These are phyloP conservation scores for Ylistrum balloti DNA, from an alignment of 1,140 invertebrate species.

Conservation along the genomic window DNA sequence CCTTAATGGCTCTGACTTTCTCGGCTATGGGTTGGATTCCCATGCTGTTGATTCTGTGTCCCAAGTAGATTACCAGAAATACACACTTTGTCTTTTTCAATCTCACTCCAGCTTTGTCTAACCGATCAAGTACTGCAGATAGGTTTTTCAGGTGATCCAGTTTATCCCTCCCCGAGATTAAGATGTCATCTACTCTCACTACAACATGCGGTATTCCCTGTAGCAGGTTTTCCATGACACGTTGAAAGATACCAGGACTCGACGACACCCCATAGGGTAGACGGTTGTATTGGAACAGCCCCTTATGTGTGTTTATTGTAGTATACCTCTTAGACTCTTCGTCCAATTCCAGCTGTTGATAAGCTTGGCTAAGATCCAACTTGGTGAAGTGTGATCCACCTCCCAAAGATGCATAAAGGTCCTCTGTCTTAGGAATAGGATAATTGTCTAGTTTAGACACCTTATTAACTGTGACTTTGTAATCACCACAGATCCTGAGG, in stretches of 20 bases:
- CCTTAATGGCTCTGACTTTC: conserved; percentile 60
- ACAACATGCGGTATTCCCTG: conserved; percentile 56
- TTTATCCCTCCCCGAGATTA: conserved; percentile 57
- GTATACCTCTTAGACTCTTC: conserved; percentile 66
- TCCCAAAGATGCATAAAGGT: conserved; percentile 70
- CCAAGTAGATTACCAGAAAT: conserved; percentile 77
- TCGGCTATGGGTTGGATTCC: conserved; percentile 66
- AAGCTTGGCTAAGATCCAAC: conserved; percentile 73
- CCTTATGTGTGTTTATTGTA: conserved; percentile 71
- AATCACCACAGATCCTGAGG: conserved; percentile 80
- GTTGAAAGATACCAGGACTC: conserved; percentile 83
- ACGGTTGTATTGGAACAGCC: conserved; percentile 54
- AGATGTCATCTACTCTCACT: too few relatives aligned
- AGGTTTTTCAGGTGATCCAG: conserved; percentile 61
- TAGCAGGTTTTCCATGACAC: conserved; percentile 81
- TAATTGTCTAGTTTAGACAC: conserved; percentile 67
- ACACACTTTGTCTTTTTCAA: conserved; percentile 81
- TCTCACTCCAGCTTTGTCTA: conserved; percentile 77
- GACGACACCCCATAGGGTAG: conserved; percentile 71
- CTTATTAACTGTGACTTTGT: conserved; percentile 80
- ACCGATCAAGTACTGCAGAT: conserved; percentile 48
- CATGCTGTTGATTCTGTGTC: conserved; percentile 72
- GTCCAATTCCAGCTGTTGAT: conserved; percentile 67
- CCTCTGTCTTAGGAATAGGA: conserved; percentile 75
- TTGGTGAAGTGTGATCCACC: conserved; percentile 74